Percentiles rank a stretch among this genome's conserved stretches.
Evolutionary conservation across 2,888 invertebrate genomes (phyloP).

Genomic region (Ligdia adustata): DNA sequence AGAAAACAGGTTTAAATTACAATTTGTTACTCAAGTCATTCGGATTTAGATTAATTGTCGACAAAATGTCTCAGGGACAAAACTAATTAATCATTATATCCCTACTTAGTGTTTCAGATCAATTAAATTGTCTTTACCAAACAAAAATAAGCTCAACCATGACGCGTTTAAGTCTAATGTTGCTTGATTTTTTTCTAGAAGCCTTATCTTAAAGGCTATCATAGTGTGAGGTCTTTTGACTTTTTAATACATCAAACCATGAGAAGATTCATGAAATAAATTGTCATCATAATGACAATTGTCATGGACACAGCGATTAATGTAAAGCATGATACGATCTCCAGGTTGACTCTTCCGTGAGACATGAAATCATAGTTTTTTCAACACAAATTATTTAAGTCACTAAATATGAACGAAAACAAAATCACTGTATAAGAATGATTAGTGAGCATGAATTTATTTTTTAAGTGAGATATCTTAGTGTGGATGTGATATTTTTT

Average conservation of each 20-base stretch:
- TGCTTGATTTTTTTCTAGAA: slow-evolving; percentile 29
- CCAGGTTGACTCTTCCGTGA: slow-evolving; percentile 64
- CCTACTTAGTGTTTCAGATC: slow-evolving; percentile 67
- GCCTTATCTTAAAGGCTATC: slow-evolving; percentile 53
- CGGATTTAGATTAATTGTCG: slow-evolving; percentile 70
- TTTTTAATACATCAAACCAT: slow-evolving; percentile 48
- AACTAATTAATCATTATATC: slow-evolving; percentile 70
- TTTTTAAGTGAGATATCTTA: slow-evolving; percentile 24
- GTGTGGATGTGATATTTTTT: slow-evolving; percentile 14
- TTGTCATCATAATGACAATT: slow-evolving; percentile 68
- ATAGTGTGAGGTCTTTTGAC: slow-evolving; percentile 70
- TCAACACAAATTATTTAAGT: slow-evolving; percentile 66
- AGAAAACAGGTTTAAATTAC: slow-evolving; percentile 66
- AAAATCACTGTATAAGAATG: slow-evolving; percentile 53
- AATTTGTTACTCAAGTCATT: slow-evolving; percentile 69
- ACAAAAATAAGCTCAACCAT: slow-evolving; percentile 11
- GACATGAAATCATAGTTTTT: slow-evolving; percentile 67
- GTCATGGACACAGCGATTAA: slow-evolving; percentile 65
- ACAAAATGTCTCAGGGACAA: slow-evolving; percentile 72
- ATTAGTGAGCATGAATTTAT: slow-evolving; percentile 43
- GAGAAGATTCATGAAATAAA: slow-evolving; percentile 69
- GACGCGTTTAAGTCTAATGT: slow-evolving; percentile 32
- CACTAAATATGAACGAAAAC: slow-evolving; percentile 62
- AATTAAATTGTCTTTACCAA: slow-evolving; percentile 55
- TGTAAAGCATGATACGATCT: slow-evolving; percentile 74